Conservation (phyloP, 2,888 invertebrate species). For the Shargacucullia verbasci region DNA sequence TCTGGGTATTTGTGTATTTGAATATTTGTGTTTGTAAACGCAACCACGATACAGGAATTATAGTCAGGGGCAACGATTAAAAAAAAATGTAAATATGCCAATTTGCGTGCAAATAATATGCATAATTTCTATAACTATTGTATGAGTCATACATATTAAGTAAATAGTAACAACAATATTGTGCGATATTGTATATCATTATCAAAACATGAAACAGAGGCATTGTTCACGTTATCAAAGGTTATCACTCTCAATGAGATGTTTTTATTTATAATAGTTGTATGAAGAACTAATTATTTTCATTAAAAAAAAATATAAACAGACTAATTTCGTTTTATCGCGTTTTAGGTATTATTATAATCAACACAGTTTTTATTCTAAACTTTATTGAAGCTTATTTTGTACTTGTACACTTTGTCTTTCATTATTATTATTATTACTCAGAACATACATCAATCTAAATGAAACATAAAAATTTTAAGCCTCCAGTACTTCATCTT, state of each 20-base stretch:
- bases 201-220: slow-evolving; percentile 29
- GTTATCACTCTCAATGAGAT: slow-evolving; percentile 40
- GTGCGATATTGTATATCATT: slow-evolving; percentile 21
- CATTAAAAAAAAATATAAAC: not conserved
- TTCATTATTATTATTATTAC: too few species aligned
- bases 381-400: not conserved
- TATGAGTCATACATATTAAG: slow-evolving; percentile 13
- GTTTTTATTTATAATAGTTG: slow-evolving; percentile 7
- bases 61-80: too few species aligned
- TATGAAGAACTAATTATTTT: slow-evolving; percentile 20
- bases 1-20: too few species aligned
- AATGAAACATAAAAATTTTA: too few species aligned
- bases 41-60: too few species aligned
- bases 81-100: too few species aligned
- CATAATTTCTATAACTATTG: not conserved
- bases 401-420: too few species aligned
- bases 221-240: slow-evolving; percentile 50
- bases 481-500: too few species aligned
- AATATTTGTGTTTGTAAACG: too few species aligned
- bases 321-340: slow-evolving; percentile 22
- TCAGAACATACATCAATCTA: too few species aligned
- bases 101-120: not conserved
- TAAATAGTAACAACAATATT: slow-evolving; percentile 38
- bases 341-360: not conserved
- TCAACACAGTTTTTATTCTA: not conserved